Evolutionary conservation across 23 tunicate genomes (phyloP), one percentile per base, ranked within the genome.

Genomic region (Phallusia fumigata): DNA sequence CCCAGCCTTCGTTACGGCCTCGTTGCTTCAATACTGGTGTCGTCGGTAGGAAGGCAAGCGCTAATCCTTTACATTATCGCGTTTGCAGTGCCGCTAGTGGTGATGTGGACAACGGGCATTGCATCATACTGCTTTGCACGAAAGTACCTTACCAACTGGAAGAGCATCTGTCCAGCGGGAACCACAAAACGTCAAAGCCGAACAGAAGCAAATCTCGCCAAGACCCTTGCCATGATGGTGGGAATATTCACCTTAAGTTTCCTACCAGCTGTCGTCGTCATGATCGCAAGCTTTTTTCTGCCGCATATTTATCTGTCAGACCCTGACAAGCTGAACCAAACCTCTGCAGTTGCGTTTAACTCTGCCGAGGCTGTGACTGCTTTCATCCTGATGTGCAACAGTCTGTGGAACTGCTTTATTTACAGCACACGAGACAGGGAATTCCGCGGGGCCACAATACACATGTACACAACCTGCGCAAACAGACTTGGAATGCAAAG

Each of bases 211-310:
- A 75, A 80, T 26, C 90, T 90, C 12, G 86, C 84, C 33, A 74
- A 47, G 26, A 90, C 95, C 0, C 90, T 90, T 18, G 85, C 79
- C 19, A 31, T 90, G 16, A 90, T 90, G 95, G 95, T 90, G 18
- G 95, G 90, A 0, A 86, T 81, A 5, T 90, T 85, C 52, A 81
- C 89, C 12, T 50, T 82, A 13, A 81, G 91, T 65, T 12, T 90
- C 16, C 53, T 90, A 19, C 95, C 95, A 2, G 45, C 86, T 0
- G 74, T 72, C 6, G 22, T 90, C 10, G 84, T 86, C 16, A 47
- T 90, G 22, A 5, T 85, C 6, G 16, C 36, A 11, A 64, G 32
- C 19, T 32, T 79, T 2, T 65, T 36, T 31, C 45, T 85, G 19
- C 79, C 83, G 6, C 40, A 85, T 15, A 72, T 79, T 13, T 79